A percentile compares a stretch with the other conserved stretches of the same genome.
Evolutionary conservation across 2,888 invertebrate species (phyloP).

Genomic region (Apodemia mormo): DNA sequence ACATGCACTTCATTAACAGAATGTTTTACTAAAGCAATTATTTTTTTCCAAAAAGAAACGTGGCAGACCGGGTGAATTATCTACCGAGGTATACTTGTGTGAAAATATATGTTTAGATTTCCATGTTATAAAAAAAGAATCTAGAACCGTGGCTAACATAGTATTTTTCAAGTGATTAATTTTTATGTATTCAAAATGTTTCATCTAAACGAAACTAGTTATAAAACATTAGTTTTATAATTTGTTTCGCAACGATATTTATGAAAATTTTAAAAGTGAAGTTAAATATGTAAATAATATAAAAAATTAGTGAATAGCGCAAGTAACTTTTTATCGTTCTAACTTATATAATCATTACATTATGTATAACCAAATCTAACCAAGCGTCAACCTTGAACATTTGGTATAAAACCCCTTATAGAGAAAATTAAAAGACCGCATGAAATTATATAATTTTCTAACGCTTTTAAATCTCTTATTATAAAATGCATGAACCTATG

Average conservation of each 20-base stretch:
- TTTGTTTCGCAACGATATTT: slow-evolving; percentile 35
- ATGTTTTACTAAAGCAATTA: slow-evolving; percentile 74
- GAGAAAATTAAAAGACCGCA: slow-evolving; percentile 8
- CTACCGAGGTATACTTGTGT: slow-evolving; percentile 85
- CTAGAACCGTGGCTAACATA: slow-evolving; percentile 79
- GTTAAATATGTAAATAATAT: slow-evolving; percentile 23
- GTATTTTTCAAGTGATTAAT: slow-evolving; percentile 69
- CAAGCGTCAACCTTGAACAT: slow-evolving; percentile 27
- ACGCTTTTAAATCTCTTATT: background rate
- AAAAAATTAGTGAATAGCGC: slow-evolving; percentile 39
- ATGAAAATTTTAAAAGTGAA: slow-evolving; percentile 17
- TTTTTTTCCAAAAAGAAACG: slow-evolving; percentile 85
- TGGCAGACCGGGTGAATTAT: slow-evolving; percentile 90
- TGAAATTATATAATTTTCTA: background rate
- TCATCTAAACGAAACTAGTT: slow-evolving; percentile 34
- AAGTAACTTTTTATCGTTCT: slow-evolving; percentile 64
- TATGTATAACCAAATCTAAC: slow-evolving; percentile 13
- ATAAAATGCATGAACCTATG: slow-evolving; percentile 24
- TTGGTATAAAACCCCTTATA: slow-evolving; percentile 23
- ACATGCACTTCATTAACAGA: slow-evolving; percentile 70
- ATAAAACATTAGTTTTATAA: slow-evolving; percentile 38
- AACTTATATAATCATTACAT: slow-evolving; percentile 41
- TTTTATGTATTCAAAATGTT: slow-evolving; percentile 34
- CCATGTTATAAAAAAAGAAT: slow-evolving; percentile 67
- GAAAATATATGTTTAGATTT: slow-evolving; percentile 74